Evolutionary conservation across 2,797 vertebrate species (phyloP), one percentile per base, ranked within the genome.

Genomic region (Balearica regulorum): DNA sequence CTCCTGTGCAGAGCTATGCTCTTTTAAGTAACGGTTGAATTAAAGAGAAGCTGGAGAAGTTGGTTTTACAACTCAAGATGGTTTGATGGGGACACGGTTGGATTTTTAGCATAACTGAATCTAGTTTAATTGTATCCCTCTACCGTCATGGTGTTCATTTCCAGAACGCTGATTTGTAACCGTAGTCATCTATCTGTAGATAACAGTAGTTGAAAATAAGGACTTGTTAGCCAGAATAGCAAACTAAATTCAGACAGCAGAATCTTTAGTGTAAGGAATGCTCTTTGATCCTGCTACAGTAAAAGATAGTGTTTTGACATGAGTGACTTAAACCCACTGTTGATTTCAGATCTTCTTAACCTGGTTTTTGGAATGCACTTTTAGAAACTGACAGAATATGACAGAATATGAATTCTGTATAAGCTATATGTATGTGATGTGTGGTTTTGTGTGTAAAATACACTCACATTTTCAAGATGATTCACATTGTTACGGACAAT

Each of bases 171-270:
- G 31, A 48, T 91, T 76, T 89, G 71, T 87, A 93, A 82, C 79
- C 8, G 3, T 46, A 82, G 33, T 83, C 75, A 41, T 89, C 33
- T 79, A 31, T 85, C 64, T 87, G 76, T 66, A 82, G 51, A 11
- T 85, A 76, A 54, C 66, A 71, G 49, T 87, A 82, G 71, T 55
- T 87, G 89, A 83, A 95, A 94, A 85, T 83, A 77, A 87, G 55
- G 78, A n/a, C 73, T 92, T 72, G 26, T 76, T 92, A 94, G 71
- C 64, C 4, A 5, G 55, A 94, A 85, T 8, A 83, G 51, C 31
- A 94, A 83, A 66, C 44, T 33, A 77, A 66, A 70, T 80, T 73
- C 48, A 94, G 72, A 53, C 48, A 81, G 82, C 53, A 88, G 69
- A 68, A 62, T 85, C 68, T 57, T 65, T 43, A 68, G n/a, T 79